Base-by-base conservation (phyloP, 2,113 vertebrate species). In the Mola mola region DNA sequence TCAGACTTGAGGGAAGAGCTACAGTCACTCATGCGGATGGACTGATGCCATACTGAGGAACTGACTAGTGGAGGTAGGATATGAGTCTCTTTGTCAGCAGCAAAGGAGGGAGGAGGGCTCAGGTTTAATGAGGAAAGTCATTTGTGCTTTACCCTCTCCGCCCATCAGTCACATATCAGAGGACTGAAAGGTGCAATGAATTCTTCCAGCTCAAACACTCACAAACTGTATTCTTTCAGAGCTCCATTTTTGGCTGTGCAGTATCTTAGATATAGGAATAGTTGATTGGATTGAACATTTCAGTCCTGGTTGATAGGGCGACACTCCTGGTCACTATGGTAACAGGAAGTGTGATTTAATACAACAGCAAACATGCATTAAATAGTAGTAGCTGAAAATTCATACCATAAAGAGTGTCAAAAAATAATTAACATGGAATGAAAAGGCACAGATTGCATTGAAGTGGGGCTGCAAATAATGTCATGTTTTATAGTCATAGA, bases 1-100 rank as follows among this genome's bases (percentile, higher is more conserved):
- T 83, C 60, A 66, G 72, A 83, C 72, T 79, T 7, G 55, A 66
- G 85, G 75, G 77, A 38, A 72, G 61, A 56, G 55, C 66, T 41
- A 8, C 52, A 72, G 64, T 58, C 36, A 52, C 61, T 82, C 68
- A 64, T 25, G 50, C 6, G 36, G 71, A 74, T 64, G 73, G 72
- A 65, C 71, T 6, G 68, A 42, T 72, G 74, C 74, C 75, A 65
- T 26, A 26, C 34, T 40, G 57, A 40, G 34, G 53, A 65, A 69
- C 29, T 0, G 49, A 69, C 77, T 76, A 70, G 67, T 80, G 53
- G 78, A 36, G 34, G 67, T n/a, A 56, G 63, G 72, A 72, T 34
- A 36, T 26, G 47, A 65, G 56, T 63, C 36, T 61, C 25, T 58
- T 58, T 79, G 75, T 76, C 65, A 66, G 63, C 7, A 5, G 55